Evolutionary conservation across 1,140 invertebrate genomes (phyloP).

Genomic region (Zaprionus lachaisei): DNA sequence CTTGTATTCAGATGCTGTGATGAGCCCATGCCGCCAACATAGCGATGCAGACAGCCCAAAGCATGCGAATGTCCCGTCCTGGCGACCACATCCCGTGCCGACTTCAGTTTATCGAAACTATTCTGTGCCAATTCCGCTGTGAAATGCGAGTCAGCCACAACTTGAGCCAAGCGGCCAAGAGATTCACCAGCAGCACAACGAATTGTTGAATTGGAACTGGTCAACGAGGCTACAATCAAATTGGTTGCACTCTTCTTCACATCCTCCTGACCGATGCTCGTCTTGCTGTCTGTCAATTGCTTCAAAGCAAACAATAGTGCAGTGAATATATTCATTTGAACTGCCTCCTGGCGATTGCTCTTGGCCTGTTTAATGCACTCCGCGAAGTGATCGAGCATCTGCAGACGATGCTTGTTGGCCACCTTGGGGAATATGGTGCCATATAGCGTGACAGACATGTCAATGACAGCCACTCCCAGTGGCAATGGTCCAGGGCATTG

Average conservation of each 20-base stretch:
- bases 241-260: slow-evolving; percentile 94
- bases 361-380: slow-evolving; percentile 98
- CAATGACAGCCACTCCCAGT: slow-evolving; percentile 98
- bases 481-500: slow-evolving; percentile 92
- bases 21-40: slow-evolving; percentile 95
- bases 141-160: slow-evolving; percentile 93
- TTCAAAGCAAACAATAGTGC: slow-evolving; percentile 95
- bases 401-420: slow-evolving; percentile 96
- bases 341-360: slow-evolving; percentile 95
- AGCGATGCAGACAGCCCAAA: slow-evolving; percentile 95
- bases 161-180: slow-evolving; percentile 95
- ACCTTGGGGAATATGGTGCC: slow-evolving; percentile 97
- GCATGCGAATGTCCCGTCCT: slow-evolving; percentile 97
- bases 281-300: slow-evolving; percentile 94
- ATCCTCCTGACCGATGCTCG: slow-evolving; percentile 94
- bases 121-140: slow-evolving; percentile 96
- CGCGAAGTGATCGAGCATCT: slow-evolving; percentile 98
- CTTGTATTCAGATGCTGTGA: slow-evolving; percentile 96
- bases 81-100: slow-evolving; percentile 93
- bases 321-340: slow-evolving; percentile 98
- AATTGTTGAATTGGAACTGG: slow-evolving; percentile 93
- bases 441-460: slow-evolving; percentile 96
- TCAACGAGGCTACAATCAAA: slow-evolving; percentile 92
- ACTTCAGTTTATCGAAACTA: slow-evolving; percentile 95
- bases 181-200: slow-evolving; percentile 95